Percentiles rank a stretch among this genome's conserved stretches.
Evolutionary conservation across 2,797 vertebrate genomes (phyloP).

Genomic region (Sus cebifrons): DNA sequence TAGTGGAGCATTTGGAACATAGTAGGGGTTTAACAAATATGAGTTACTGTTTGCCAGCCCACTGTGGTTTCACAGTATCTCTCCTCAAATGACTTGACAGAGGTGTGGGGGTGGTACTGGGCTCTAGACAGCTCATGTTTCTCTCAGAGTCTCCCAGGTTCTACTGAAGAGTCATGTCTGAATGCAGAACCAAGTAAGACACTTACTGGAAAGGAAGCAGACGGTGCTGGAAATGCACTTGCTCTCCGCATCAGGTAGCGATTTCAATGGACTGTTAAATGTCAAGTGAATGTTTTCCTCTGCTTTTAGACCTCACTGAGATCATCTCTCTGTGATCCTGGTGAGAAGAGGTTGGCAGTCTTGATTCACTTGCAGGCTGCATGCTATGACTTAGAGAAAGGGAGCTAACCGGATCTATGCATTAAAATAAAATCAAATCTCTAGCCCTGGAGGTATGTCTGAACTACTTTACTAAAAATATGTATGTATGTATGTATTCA

Average conservation of each 20-base stretch:
- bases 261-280: constrained; percentile 82
- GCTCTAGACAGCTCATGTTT: neutral
- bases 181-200: constrained; percentile 49
- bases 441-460: neutral
- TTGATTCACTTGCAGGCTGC: neutral
- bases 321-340: constrained; percentile 15
- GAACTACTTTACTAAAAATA: neutral
- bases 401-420: neutral
- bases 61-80: neutral
- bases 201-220: constrained; percentile 46
- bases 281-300: constrained; percentile 80
- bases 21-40: neutral
- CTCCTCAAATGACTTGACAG: neutral
- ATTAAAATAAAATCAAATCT: constrained; percentile 36
- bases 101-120: neutral
- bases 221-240: constrained; percentile 38
- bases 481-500: neutral
- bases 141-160: neutral
- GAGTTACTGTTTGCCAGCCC: neutral
- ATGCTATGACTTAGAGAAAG: neutral
- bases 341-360: constrained; percentile 27
- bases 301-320: constrained; percentile 63
- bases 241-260: constrained; percentile 70
- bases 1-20: neutral
- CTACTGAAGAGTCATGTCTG: constrained; percentile 26